Evolutionary conservation across 2,888 invertebrate species (phyloP).

Genomic region (Tachystola acroxantha): DNA sequence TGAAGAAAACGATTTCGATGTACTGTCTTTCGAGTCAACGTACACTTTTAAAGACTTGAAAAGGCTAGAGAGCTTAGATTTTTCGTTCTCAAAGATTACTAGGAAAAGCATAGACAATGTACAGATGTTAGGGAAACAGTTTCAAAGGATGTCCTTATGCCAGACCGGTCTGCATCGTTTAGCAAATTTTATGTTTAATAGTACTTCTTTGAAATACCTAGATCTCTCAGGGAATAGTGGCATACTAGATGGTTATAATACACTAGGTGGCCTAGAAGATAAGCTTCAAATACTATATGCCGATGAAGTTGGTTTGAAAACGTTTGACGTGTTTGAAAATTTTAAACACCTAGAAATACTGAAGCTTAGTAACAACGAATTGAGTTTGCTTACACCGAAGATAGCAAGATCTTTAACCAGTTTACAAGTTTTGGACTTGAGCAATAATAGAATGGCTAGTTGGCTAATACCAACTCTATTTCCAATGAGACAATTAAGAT

Average conservation of each 20-base stretch:
- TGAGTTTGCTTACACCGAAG: constrained; percentile 38
- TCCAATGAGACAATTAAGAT: constrained; percentile 47
- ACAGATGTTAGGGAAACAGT: constrained; percentile 23
- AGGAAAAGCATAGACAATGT: constrained; percentile 29
- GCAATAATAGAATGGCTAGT: constrained; percentile 70
- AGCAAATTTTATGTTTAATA: constrained; percentile 47
- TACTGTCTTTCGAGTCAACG: constrained; percentile 24
- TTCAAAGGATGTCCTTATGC: constrained; percentile 58
- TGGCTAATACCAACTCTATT: constrained; percentile 71
- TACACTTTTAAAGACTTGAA: constrained; percentile 25
- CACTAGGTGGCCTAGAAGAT: constrained; percentile 57
- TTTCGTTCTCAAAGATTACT: constrained; percentile 42
- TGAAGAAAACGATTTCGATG: constrained; percentile 20
- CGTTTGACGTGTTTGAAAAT: constrained; percentile 44
- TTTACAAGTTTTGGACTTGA: constrained; percentile 69
- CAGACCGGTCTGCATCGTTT: constrained; percentile 55
- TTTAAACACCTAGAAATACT: constrained; percentile 62
- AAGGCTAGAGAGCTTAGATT: constrained; percentile 42
- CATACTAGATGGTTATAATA: constrained; percentile 36
- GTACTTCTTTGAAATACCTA: constrained; percentile 56
- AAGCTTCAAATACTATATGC: constrained; percentile 64
- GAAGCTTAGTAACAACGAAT: constrained; percentile 70
- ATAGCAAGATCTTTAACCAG: constrained; percentile 44
- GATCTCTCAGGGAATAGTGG: constrained; percentile 77
- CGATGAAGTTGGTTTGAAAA: constrained; percentile 50